Percentiles rank a stretch among this genome's conserved stretches.
Evolutionary conservation across 1,140 invertebrate genomes (phyloP).

Genomic region (Steinernema feltiae): DNA sequence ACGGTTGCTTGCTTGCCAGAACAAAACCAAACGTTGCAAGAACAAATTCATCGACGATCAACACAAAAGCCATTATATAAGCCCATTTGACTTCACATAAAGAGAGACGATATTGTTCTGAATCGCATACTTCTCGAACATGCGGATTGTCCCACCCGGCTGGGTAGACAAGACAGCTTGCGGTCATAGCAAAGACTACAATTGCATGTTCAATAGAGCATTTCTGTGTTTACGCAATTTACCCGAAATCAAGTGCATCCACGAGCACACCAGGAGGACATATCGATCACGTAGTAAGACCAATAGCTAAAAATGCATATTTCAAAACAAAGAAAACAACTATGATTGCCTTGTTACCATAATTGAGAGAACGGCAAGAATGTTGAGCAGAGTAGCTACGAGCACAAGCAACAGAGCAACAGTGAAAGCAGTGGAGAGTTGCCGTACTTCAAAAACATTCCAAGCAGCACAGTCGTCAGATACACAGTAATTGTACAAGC

Average conservation of each 20-base stretch:
- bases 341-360: constrained; percentile 18
- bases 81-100: constrained; percentile 87
- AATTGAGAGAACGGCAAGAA: constrained; percentile 30
- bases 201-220: constrained; percentile 4
- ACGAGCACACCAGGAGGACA: constrained; percentile 28
- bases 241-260: constrained; percentile 39
- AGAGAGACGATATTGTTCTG: constrained; percentile 70
- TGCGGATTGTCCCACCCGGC: constrained; percentile 79
- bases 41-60: constrained; percentile 80
- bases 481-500: constrained; percentile 34
- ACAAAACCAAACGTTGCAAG: constrained; percentile 85
- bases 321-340: not conserved
- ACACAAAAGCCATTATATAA: constrained; percentile 83
- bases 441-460: constrained; percentile 3
- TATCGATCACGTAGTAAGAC: constrained; percentile 32
- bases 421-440: constrained; percentile 20
- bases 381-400: constrained; percentile 26
- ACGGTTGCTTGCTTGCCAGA: constrained; percentile 72
- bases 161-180: constrained; percentile 80
- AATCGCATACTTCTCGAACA: constrained; percentile 78
- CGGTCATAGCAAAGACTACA: constrained; percentile 74
- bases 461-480: constrained; percentile 25
- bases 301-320: constrained; percentile 25
- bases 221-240: constrained; percentile 1
- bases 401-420: constrained; percentile 29